Percentiles rank a stretch among this genome's conserved stretches.
phyloP scores from a whole-genome alignment of 2,888 invertebrate genomes.

The Brachypterus glaber region DNA sequence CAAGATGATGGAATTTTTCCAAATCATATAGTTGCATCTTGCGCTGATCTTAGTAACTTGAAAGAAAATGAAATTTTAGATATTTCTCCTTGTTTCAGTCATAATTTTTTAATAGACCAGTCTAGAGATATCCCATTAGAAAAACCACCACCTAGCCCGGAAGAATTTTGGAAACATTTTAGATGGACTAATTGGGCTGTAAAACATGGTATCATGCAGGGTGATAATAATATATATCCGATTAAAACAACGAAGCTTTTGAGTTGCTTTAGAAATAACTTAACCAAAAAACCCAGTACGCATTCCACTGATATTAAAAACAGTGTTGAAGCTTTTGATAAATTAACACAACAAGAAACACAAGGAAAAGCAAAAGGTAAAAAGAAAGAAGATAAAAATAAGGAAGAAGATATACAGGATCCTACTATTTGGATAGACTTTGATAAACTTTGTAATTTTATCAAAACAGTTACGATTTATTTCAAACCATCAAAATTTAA shows the following conservation, averaged over 20 bases:
- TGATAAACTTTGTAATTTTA: constrained; percentile 23
- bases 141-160: constrained; percentile 29
- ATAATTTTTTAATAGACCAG: constrained; percentile 35
- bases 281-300: constrained; percentile 17
- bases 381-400: constrained; percentile 6
- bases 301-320: constrained; percentile 14
- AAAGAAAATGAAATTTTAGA: constrained; percentile 25
- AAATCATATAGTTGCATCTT: constrained; percentile 22
- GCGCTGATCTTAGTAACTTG: constrained; percentile 20
- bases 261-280: constrained; percentile 25
- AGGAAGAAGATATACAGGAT: constrained; percentile 19
- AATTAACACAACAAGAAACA: no score
- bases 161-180: constrained; percentile 39
- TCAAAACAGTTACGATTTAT: constrained; percentile 28
- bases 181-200: constrained; percentile 43
- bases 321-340: constrained; percentile 6
- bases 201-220: constrained; percentile 30
- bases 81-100: constrained; percentile 34
- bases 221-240: constrained; percentile 21
- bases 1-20: constrained; percentile 12
- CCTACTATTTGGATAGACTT: constrained; percentile 33
- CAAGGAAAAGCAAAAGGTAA: constrained; percentile 6
- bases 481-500: constrained; percentile 31
- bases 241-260: constrained; percentile 32
- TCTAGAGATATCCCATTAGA: constrained; percentile 37